Evolutionary conservation across 1,140 invertebrate genomes (phyloP), one percentile per base, ranked within the genome.

Genomic region (Drosophila serrata): DNA sequence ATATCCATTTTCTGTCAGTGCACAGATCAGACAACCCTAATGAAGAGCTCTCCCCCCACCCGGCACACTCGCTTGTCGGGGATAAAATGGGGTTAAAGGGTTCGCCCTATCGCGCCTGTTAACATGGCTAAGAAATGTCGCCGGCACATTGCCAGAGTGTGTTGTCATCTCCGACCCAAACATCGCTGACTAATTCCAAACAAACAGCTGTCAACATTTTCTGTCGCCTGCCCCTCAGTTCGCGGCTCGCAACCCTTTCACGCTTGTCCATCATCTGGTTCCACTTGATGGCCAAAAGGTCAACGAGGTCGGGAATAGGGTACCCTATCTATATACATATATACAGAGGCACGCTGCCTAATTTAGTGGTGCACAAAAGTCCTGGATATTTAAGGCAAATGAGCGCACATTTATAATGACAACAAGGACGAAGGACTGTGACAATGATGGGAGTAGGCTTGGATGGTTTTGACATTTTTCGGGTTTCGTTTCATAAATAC

Each of bases 341-440:
- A 46, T 35, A 15, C 15, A 33, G 56, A n/a, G 31, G 55, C 31
- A 24, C 40, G 43, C 65, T 60, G 81, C 85, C 84, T 84, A 80
- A 87, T 84, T 88, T 88, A 88, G 63, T 84, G 73, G 76, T 75
- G 64, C 85, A 80, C 73, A 88, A 90, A 88, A 65, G 80, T 87
- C 76, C 61, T 73, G 76, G 72, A 80, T 88, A 88, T 88, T 87
- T 87, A 88, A 88, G 76, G 81, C 85, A 88, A 88, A 88, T 88
- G 86, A 88, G 85, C 74, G 81, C 81, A 88, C 85, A 88, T 88
- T 88, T 79, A 88, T 88, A 88, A 88, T 85, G 85, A 85, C 81
- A 88, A 88, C 80, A 80, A 87, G 76, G 72, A 69, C 74, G 60
- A 77, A 77, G 42, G 65, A 63, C 58, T 60, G 42, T 15, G 45